Conservation (phyloP, 2,797 vertebrate genomes). For the Catostomus latipinnis region DNA sequence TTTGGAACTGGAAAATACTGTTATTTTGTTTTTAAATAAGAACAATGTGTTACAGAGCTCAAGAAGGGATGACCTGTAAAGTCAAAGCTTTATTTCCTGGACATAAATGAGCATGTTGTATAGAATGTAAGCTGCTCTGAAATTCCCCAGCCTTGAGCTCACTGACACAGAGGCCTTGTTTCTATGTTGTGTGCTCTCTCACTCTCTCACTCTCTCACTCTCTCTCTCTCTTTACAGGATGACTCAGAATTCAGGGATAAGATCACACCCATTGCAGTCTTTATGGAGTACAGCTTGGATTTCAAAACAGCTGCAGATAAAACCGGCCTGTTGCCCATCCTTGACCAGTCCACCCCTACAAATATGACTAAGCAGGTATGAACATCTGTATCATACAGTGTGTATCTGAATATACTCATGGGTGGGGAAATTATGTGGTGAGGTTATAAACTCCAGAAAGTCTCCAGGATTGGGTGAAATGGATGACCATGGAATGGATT, state of each 20-base stretch:
- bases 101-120: slow-evolving; percentile 43
- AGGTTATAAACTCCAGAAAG: too few species aligned
- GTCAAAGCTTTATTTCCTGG: slow-evolving; percentile 33
- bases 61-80: slow-evolving; percentile 47
- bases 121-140: slow-evolving; percentile 35
- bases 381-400: background rate
- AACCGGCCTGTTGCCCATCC: slow-evolving; percentile 86
- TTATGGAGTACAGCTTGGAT: slow-evolving; percentile 92
- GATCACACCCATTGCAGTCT: slow-evolving; percentile 93
- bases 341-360: slow-evolving; percentile 86
- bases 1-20: slow-evolving; percentile 16
- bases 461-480: too few species aligned
- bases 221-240: slow-evolving; percentile 75
- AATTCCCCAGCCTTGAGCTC: slow-evolving; percentile 56
- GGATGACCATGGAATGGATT: too few species aligned
- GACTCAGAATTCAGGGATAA: slow-evolving; percentile 95
- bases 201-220: background rate
- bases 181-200: background rate
- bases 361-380: slow-evolving; percentile 92
- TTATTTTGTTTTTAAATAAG: slow-evolving; percentile 29
- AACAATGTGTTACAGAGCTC: slow-evolving; percentile 37
- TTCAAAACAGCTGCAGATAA: slow-evolving; percentile 81
- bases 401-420: background rate
- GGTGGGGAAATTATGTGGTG: too few species aligned
- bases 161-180: slow-evolving; percentile 24